Percentiles rank a stretch among this genome's conserved stretches.
These are phyloP conservation scores for Aleadryas rufinucha DNA, from an alignment of 2,113 vertebrate genomes.

Conservation along the genomic window DNA sequence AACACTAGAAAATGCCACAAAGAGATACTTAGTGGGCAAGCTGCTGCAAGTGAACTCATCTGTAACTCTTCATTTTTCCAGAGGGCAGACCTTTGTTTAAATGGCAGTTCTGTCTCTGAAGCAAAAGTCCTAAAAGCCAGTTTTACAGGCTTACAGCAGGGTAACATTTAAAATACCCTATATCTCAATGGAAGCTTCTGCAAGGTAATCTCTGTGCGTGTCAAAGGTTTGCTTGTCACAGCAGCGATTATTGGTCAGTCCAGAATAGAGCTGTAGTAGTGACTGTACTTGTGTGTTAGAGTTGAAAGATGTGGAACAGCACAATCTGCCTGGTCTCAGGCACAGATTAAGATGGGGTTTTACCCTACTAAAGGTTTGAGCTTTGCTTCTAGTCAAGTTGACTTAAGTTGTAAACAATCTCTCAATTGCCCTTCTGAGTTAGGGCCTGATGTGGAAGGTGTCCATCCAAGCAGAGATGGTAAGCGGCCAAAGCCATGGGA, in stretches of 20 bases:
- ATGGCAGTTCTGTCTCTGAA: not conserved
- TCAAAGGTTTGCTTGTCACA: not conserved
- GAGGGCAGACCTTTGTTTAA: fast-evolving
- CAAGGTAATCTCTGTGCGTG: not conserved
- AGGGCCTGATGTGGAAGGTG: not conserved
- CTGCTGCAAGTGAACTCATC: not conserved
- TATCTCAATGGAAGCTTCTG: not conserved
- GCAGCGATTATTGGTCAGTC: not conserved
- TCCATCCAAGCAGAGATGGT: not conserved
- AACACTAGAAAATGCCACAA: not conserved
- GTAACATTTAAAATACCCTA: not conserved
- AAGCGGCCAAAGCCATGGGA: not conserved
- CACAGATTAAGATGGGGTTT: not conserved
- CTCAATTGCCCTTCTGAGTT: not conserved
- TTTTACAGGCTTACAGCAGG: not conserved
- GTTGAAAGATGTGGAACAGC: not conserved
- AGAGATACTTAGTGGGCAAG: not conserved
- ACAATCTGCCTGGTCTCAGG: not conserved
- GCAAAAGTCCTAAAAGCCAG: not conserved
- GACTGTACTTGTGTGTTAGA: not conserved
- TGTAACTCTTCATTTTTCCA: not conserved
- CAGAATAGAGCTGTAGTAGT: not conserved
- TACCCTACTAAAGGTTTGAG: not conserved
- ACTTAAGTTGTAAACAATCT: not conserved
- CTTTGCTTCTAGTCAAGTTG: not conserved